These are phyloP conservation scores for Pissodes strobi DNA, from an alignment of 1,140 invertebrate species.

Conservation along the genomic window DNA sequence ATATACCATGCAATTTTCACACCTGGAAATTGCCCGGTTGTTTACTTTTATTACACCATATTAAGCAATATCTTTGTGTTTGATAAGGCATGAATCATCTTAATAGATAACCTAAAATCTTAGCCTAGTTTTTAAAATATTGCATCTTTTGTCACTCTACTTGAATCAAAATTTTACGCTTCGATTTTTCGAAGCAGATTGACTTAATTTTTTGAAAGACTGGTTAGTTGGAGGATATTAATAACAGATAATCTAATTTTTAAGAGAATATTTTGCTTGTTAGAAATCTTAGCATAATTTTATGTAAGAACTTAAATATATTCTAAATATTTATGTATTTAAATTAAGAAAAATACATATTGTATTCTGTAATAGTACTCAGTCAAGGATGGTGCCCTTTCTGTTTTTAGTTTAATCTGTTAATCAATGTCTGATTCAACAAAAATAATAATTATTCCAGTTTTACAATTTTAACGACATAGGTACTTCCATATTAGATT, in stretches of 20 bases:
- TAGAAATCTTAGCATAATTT: conserved; percentile 21
- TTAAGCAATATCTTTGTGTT: too few relatives aligned
- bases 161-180: conserved; percentile 23
- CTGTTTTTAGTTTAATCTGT: too few relatives aligned
- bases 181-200: conserved; percentile 30
- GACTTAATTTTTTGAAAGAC: conserved; percentile 37
- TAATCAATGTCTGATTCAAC: not conserved
- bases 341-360: not conserved
- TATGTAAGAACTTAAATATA: conserved; percentile 7
- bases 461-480: not conserved
- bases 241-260: conserved; percentile 23
- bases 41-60: too few relatives aligned
- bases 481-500: not conserved
- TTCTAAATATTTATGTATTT: conserved; percentile 8
- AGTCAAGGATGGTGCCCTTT: not conserved
- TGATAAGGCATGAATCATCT: too few relatives aligned
- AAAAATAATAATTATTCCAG: not conserved
- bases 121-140: not conserved
- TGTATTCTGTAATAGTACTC: too few relatives aligned
- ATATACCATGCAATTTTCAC: too few relatives aligned
- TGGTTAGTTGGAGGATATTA: conserved; percentile 36
- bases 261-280: conserved; percentile 32
- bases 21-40: too few relatives aligned
- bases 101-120: too few relatives aligned
- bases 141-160: conserved; percentile 16